A percentile compares a stretch with the other conserved stretches of the same genome.
Conservation (phyloP, 1,140 invertebrate species). For the Dryas iulia region DNA sequence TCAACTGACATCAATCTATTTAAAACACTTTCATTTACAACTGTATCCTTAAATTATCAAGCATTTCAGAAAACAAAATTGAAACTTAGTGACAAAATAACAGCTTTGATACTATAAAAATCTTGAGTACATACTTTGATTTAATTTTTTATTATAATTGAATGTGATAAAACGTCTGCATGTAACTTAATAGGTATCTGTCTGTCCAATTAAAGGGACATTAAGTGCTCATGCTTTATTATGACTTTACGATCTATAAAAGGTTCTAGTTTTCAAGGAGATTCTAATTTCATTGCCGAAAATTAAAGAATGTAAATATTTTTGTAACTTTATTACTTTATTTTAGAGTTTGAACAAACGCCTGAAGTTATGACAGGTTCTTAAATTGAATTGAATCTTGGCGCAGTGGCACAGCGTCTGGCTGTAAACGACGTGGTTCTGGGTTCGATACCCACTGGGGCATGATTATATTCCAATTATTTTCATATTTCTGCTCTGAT, state of each 20-base stretch:
- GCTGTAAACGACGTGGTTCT: no score
- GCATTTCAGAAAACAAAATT: no score
- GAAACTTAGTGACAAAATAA: no score
- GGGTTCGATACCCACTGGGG: no score
- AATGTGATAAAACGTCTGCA: neutral
- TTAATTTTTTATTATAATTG: neutral
- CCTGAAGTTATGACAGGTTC: neutral
- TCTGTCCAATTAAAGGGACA: neutral
- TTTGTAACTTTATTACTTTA: neutral
- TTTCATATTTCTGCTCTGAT: no score
- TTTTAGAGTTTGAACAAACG: neutral
- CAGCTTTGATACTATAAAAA: no score
- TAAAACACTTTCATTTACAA: no score
- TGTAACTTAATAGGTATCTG: neutral
- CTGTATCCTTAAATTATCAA: no score
- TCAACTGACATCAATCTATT: no score
- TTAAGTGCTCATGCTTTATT: neutral
- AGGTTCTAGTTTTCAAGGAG: neutral
- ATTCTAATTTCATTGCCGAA: neutral
- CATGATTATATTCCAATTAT: no score
- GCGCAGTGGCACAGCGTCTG: no score
- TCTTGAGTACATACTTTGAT: no score
- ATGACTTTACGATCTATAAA: neutral
- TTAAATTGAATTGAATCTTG: neutral
- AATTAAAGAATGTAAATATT: neutral